Evolutionary conservation across 2,888 invertebrate species (phyloP), one percentile per base, ranked within the genome.

Genomic region (Hanleya hanleyi): DNA sequence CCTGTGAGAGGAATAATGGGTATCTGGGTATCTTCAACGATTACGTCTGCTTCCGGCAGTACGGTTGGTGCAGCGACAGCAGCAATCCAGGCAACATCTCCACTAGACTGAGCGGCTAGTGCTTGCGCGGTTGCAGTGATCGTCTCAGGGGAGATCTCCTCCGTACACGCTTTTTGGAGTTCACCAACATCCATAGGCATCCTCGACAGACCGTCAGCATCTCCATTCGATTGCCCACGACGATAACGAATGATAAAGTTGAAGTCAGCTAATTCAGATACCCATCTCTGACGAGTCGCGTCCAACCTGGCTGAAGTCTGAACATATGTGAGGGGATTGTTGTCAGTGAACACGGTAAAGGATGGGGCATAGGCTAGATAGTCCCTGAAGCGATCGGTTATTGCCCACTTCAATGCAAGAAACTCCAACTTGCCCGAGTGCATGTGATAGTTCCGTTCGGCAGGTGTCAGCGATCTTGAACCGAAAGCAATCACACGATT

Each of bases 291-390:
- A 15, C 69, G n/a, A 9, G 41, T 70, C 15, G 70, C 38, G 38
- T 70, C 70, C 35, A 70, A 32, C 71, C 22, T 22, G n/a, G 49
- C 76, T 61, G 49, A 73, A 47, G 65, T 67, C 41, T 51, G 69
- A 33, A 38, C 51, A 9, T 49, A 26, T 29, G 36, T 69, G n/a
- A 47, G 47, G 47, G 36, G 69, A 22, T 7, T 7, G 22, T 47
- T 47, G 7, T 47, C n/a, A n/a, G n/a, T n/a, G n/a, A n/a, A n/a
- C 47, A 47, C 47, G 18, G 22, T 47, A 2, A 18, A n/a, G 47
- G 47, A n/a, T 18, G 47, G n/a, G n/a, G n/a, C n/a, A n/a, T n/a
- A n/a, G n/a, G n/a, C n/a, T n/a, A n/a, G n/a, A n/a, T n/a, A n/a
- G n/a, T n/a, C n/a, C n/a, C n/a, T n/a, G n/a, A 47, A 47, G 47